Percentiles rank a stretch among this genome's conserved stretches.
Conservation (phyloP, 2,797 vertebrate genomes). For the Acomys russatus region DNA sequence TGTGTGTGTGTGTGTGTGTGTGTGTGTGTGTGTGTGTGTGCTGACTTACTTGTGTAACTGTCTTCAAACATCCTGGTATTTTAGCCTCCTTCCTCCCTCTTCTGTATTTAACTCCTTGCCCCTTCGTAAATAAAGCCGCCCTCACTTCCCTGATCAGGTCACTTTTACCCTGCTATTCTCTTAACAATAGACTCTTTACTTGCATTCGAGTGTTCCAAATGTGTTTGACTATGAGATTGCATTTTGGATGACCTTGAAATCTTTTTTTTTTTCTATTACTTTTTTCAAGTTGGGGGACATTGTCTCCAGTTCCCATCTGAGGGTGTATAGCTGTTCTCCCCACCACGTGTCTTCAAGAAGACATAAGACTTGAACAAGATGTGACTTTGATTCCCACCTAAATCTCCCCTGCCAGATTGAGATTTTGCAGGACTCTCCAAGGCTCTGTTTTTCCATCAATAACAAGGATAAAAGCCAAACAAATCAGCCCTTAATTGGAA, state of each 20-base stretch:
- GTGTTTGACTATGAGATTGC: not conserved
- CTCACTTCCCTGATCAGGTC: no score
- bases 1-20: no score
- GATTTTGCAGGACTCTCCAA: not conserved
- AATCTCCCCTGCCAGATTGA: not conserved
- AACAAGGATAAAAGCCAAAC: not conserved
- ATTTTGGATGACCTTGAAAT: not conserved
- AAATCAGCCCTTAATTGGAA: not conserved
- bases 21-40: no score
- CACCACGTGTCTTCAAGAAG: not conserved
- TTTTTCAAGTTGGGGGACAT: not conserved
- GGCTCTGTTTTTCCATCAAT: not conserved
- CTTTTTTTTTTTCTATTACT: not conserved
- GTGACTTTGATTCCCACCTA: not conserved
- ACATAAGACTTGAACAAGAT: not conserved
- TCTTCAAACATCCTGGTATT: not conserved
- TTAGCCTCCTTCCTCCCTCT: not conserved
- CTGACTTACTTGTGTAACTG: not conserved
- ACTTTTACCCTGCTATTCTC: not conserved
- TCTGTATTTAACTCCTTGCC: not conserved
- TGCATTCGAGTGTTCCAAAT: not conserved
- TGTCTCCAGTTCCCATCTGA: not conserved
- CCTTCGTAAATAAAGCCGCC: not conserved
- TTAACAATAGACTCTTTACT: not conserved
- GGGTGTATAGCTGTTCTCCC: not conserved